A percentile compares a stretch with the other conserved stretches of the same genome.
Evolutionary conservation across 2,888 invertebrate species (phyloP).

Genomic region (Aelia acuminata): DNA sequence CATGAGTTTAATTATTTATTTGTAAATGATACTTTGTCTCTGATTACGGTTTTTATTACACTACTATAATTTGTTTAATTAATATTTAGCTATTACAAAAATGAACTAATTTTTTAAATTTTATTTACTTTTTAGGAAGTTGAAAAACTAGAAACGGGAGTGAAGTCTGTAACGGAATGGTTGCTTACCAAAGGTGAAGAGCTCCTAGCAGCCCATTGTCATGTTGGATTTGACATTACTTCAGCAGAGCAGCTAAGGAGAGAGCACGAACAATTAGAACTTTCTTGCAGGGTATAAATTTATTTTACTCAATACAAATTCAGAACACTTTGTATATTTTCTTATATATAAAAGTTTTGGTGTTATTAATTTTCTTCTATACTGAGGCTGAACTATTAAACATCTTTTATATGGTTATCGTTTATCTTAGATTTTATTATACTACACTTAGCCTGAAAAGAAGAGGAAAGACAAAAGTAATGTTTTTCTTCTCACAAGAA

Average conservation of each 20-base stretch:
- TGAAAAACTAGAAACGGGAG: conserved; percentile 75
- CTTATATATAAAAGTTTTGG: not conserved
- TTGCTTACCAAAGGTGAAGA: conserved; percentile 83
- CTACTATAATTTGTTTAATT: too few species aligned
- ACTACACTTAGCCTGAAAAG: too few species aligned
- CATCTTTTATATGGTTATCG: too few species aligned
- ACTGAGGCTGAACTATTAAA: not conserved
- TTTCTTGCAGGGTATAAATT: conserved; percentile 79
- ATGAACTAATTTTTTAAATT: not conserved
- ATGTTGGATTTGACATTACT: conserved; percentile 80
- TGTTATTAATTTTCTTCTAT: not conserved
- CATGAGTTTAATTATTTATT: too few species aligned
- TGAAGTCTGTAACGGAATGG: conserved; percentile 83
- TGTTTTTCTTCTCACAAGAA: too few species aligned
- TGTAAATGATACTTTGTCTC: too few species aligned
- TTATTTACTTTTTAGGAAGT: conserved; percentile 70
- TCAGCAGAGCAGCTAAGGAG: conserved; percentile 81
- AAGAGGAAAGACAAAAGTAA: too few species aligned
- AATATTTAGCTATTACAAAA: too few species aligned
- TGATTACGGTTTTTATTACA: too few species aligned
- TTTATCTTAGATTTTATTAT: too few species aligned
- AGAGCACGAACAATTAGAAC: conserved; percentile 82
- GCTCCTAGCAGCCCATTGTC: conserved; percentile 78
- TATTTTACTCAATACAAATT: too few species aligned
- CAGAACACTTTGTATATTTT: not conserved